Base-by-base conservation (phyloP, 1,140 invertebrate species). In the Adelges cooleyi region DNA sequence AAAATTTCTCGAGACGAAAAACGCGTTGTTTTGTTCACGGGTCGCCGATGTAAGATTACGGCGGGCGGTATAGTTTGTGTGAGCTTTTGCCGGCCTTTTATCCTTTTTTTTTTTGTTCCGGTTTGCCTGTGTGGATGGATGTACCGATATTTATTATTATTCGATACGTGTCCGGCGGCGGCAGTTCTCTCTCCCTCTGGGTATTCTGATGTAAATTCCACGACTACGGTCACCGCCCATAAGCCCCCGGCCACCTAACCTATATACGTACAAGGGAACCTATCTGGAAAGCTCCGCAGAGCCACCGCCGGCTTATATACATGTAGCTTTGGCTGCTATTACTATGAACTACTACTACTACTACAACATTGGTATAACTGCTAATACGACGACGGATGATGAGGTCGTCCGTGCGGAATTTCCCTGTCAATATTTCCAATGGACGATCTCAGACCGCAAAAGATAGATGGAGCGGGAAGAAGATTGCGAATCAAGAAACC, bases 161-260 rank as follows among this genome's bases (percentile, higher is more conserved):
- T 54, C 52, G 36, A 54, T 54, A 54, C 36, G 52, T 54, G 52
- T 54, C 52, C 52, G 36, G 20, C 36, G 36, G 40, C n/a, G 40
- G 29, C 29, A 33, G 5, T 11, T 33, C 29, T 33, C 29, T 33
- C 11, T 33, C 29, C 11, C 29, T 25, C 10, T 22, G 20, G 52
- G 36, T 23, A 40, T 38, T 42, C 36, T 40, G 52, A 54, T 54
- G 52, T 54, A 40, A 54, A 54, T 54, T 54, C 33, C 20, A 15
- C 40, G n/a, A 11, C 52, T 20, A 54, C 29, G 29, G 29, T 33
- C 29, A 33, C 29, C 29, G 29, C 29, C 29, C 11, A 33, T 11
- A 33, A 6, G 29, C 5, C 29, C 29, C 11, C 5, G 29, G 11
- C 29, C 29, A 33, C 11, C 29, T 33, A 33, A 5, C 29, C 5